A percentile compares a stretch with the other conserved stretches of the same genome.
Conservation (phyloP, 1,140 invertebrate genomes). For the Heliconius eleuchia region DNA sequence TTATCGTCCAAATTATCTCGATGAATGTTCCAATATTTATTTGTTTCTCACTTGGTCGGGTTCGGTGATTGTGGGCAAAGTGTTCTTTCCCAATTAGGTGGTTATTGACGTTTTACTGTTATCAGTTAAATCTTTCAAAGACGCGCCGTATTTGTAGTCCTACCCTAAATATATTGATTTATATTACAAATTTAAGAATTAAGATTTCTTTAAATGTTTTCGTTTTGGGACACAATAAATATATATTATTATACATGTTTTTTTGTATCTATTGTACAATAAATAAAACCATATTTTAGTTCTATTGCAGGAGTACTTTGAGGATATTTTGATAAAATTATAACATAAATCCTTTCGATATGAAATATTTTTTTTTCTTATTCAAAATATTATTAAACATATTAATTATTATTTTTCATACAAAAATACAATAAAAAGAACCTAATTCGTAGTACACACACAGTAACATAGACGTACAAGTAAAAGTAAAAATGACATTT, state of each 20-base stretch:
- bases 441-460: constrained; percentile 57
- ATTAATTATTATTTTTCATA: too few relatives aligned
- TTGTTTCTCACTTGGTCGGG: constrained; percentile 72
- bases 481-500: constrained; percentile 73
- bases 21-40: constrained; percentile 79
- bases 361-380: fast-evolving
- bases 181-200: constrained; percentile 9
- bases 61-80: constrained; percentile 65
- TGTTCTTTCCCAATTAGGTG: constrained; percentile 80
- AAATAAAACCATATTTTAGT: too few relatives aligned
- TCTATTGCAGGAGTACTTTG: too few relatives aligned
- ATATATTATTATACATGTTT: neutral
- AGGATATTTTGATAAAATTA: too few relatives aligned
- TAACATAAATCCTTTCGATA: too few relatives aligned
- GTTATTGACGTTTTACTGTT: constrained; percentile 81
- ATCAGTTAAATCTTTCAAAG: constrained; percentile 70
- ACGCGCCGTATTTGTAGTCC: constrained; percentile 63
- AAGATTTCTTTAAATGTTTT: neutral
- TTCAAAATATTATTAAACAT: too few relatives aligned
- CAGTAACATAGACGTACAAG: constrained; percentile 40
- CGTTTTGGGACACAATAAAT: neutral
- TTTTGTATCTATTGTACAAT: neutral
- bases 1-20: constrained; percentile 78
- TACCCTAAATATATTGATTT: constrained; percentile 21
- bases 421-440: constrained; percentile 13